A percentile compares a stretch with the other conserved stretches of the same genome.
Evolutionary conservation across 2,797 vertebrate species (phyloP).

Genomic region (Sebastes hopkinsi): DNA sequence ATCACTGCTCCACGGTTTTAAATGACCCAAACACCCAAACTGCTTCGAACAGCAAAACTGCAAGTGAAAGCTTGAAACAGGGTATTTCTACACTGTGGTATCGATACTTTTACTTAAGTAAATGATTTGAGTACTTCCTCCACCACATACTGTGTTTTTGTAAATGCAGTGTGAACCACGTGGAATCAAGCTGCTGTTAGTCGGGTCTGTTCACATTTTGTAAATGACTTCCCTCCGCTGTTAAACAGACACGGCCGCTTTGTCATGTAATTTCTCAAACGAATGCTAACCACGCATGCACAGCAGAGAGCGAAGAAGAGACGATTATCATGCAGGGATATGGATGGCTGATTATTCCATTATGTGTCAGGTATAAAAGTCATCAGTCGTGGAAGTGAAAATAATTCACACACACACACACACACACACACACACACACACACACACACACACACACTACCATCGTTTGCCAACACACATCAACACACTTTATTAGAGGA

Average conservation of each 20-base stretch:
- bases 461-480: background rate
- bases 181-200: background rate
- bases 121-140: background rate
- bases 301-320: background rate
- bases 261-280: conserved; percentile 4
- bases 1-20: background rate
- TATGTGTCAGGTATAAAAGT: conserved; percentile 41
- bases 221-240: background rate
- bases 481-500: background rate
- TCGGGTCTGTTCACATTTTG: background rate
- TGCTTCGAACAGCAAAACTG: background rate
- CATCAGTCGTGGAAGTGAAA: conserved; percentile 25
- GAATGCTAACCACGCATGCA: background rate
- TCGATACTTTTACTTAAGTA: background rate
- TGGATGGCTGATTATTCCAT: conserved; percentile 41
- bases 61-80: background rate
- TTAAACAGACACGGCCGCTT: background rate
- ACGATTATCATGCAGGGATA: conserved; percentile 29
- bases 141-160: background rate
- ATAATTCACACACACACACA: background rate
- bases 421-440: background rate
- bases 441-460: too few species aligned
- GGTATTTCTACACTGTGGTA: background rate
- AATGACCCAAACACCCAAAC: background rate
- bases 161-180: accelerated